Evolutionary conservation across 2,113 vertebrate species (phyloP).

Genomic region (Pantherophis guttatus): DNA sequence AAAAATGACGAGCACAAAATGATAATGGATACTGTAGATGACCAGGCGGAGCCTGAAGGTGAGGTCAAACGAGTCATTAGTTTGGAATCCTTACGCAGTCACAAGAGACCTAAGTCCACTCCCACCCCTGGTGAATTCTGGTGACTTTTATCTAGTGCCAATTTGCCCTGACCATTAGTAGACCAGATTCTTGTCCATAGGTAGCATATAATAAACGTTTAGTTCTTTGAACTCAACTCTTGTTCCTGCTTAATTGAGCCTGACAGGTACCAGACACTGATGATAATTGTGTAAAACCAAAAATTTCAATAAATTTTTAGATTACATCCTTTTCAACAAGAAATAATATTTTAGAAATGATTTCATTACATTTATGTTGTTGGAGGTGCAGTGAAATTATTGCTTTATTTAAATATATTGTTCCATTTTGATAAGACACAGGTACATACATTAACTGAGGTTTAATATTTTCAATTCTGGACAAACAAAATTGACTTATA

Average conservation of each 20-base stretch:
- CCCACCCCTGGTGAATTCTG: neutral
- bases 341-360: neutral
- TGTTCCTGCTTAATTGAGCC: neutral
- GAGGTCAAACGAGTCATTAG: neutral
- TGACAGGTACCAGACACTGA: neutral
- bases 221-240: neutral
- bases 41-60: neutral
- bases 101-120: neutral
- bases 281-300: neutral
- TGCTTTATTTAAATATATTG: neutral
- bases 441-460: neutral
- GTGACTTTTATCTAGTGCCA: neutral
- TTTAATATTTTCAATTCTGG: neutral
- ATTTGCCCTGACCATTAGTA: neutral
- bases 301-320: neutral
- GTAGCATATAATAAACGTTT: neutral
- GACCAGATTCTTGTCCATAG: neutral
- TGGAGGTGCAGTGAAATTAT: neutral
- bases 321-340: neutral
- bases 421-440: neutral
- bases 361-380: neutral
- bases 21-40: neutral
- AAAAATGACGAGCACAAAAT: neutral
- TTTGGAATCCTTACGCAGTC: neutral
- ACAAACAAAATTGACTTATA: neutral